Conservation (phyloP, 2,797 vertebrate species). For the Channa striata region DNA sequence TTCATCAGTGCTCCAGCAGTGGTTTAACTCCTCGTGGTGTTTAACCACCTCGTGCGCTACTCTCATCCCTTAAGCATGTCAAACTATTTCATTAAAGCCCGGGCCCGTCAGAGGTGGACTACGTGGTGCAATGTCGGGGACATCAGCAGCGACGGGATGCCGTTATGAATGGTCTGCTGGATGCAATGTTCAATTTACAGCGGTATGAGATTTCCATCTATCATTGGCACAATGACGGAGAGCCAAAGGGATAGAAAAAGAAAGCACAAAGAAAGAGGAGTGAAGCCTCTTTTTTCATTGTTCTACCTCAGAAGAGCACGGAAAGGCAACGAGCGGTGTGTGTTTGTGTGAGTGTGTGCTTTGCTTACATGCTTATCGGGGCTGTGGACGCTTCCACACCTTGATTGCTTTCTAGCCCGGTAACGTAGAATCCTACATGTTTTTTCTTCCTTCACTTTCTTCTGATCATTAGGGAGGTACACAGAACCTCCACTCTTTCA, state of each 20-base stretch:
- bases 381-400: slow-evolving; percentile 27
- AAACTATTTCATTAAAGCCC: slow-evolving; percentile 64
- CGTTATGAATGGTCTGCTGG: slow-evolving; percentile 66
- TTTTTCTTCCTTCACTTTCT: background rate
- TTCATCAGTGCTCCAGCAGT: background rate
- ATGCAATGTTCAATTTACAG: slow-evolving; percentile 77
- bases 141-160: slow-evolving; percentile 47
- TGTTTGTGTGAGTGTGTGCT: background rate
- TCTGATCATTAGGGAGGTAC: slow-evolving; percentile 21
- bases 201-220: slow-evolving; percentile 75
- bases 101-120: slow-evolving; percentile 37
- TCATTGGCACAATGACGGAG: slow-evolving; percentile 60
- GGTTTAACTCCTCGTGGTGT: slow-evolving; percentile 27
- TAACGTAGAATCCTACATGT: slow-evolving; percentile 2
- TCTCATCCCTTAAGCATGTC: slow-evolving; percentile 60
- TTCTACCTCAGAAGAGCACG: slow-evolving; percentile 51
- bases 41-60: slow-evolving; percentile 1
- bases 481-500: slow-evolving; percentile 16
- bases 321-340: background rate
- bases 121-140: slow-evolving; percentile 51
- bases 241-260: slow-evolving; percentile 17
- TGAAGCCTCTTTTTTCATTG: slow-evolving; percentile 41
- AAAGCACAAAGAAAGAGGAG: slow-evolving; percentile 34
- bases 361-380: slow-evolving; percentile 42
- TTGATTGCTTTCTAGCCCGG: slow-evolving; percentile 24